Percentiles rank a stretch among this genome's conserved stretches.
Conservation (phyloP, 2,113 vertebrate species). For the Passer domesticus region DNA sequence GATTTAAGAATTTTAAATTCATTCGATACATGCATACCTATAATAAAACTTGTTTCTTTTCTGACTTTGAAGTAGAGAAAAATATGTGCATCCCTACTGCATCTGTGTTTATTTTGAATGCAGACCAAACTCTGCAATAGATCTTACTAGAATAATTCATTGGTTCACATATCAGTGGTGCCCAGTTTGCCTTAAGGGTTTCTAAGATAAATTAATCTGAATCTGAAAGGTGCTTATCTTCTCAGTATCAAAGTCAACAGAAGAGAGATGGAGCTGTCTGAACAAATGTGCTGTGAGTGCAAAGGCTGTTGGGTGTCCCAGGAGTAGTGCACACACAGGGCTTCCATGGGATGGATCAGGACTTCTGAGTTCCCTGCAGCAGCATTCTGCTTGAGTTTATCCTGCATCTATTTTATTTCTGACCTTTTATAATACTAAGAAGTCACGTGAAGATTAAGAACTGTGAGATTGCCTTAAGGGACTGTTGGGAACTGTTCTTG, state of each 20-base stretch:
- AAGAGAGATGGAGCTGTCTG: not conserved
- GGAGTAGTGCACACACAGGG: accelerated
- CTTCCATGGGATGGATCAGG: accelerated
- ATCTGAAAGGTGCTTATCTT: not conserved
- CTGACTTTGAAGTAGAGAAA: not conserved
- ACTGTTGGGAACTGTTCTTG: not conserved
- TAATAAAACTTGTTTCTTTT: not conserved
- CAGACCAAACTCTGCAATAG: not conserved
- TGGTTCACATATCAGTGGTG: not conserved
- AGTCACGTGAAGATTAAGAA: not conserved
- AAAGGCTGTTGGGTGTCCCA: not conserved
- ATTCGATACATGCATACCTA: not conserved
- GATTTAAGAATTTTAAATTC: not conserved
- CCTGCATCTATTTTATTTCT: not conserved
- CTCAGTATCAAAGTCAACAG: not conserved
- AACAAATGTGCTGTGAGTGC: not conserved
- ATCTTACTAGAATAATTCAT: not conserved
- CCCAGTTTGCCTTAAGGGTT: not conserved
- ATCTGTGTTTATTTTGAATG: not conserved
- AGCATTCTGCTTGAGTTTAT: not conserved
- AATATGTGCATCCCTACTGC: not conserved
- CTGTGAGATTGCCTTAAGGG: not conserved
- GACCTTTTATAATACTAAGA: not conserved
- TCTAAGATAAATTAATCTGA: not conserved
- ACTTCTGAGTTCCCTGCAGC: not conserved